A percentile compares a stretch with the other conserved stretches of the same genome.
Conservation (phyloP, 2,888 invertebrate genomes). For the Proisotoma minuta region DNA sequence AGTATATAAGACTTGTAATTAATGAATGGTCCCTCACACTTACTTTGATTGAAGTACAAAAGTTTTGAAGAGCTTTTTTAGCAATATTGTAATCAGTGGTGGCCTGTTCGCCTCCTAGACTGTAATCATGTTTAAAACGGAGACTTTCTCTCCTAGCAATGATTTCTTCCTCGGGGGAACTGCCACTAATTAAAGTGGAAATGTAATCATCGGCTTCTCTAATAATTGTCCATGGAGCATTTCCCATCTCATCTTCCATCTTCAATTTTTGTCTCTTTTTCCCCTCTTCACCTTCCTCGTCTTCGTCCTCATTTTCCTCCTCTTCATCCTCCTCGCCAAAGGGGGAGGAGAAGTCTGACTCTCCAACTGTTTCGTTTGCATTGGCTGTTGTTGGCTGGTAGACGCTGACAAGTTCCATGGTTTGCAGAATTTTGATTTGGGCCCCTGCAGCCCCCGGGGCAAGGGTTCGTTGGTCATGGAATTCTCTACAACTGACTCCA, state of each 20-base stretch:
- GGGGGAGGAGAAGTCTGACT: not conserved
- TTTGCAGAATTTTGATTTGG: constrained; percentile 62
- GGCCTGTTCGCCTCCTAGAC: constrained; percentile 28
- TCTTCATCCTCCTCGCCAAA: constrained; percentile 6
- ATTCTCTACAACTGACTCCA: constrained; percentile 65
- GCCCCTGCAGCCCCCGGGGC: constrained; percentile 70
- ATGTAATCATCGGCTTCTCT: constrained; percentile 26
- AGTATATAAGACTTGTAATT: too few relatives aligned
- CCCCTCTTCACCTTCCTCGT: constrained; percentile 18
- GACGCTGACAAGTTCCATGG: constrained; percentile 48
- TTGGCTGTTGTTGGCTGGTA: constrained; percentile 20
- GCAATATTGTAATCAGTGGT: constrained; percentile 38
- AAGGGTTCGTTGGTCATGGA: constrained; percentile 70
- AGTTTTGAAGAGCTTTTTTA: constrained; percentile 39
- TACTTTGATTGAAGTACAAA: constrained; percentile 45
- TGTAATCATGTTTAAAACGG: constrained; percentile 42
- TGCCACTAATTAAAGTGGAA: constrained; percentile 31
- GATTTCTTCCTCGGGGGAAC: constrained; percentile 16
- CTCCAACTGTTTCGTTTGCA: not conserved
- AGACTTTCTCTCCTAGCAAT: constrained; percentile 41
- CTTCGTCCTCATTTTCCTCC: constrained; percentile 26
- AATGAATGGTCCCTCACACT: too few relatives aligned
- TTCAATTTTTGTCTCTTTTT: constrained; percentile 16
- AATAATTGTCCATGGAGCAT: constrained; percentile 22
- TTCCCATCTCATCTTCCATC: constrained; percentile 14